A percentile compares a stretch with the other conserved stretches of the same genome.
Conservation (phyloP, 2,888 invertebrate genomes). For the Oscheius sp. region DNA sequence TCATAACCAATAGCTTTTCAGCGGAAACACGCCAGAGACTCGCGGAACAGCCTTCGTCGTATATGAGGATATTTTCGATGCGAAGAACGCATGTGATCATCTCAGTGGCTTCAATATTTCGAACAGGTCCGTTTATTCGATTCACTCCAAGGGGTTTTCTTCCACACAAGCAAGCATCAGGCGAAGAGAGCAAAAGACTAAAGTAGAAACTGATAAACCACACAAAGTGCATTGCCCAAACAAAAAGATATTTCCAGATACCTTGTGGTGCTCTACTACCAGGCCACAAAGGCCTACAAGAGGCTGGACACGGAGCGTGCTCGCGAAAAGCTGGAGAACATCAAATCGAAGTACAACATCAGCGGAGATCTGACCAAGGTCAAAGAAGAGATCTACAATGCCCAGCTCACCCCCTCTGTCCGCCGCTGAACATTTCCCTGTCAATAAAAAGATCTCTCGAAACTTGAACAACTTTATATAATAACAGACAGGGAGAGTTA, state of each 20-base stretch:
- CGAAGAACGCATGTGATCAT: constrained; percentile 99
- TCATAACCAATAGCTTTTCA: constrained; percentile 73
- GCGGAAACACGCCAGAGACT: constrained; percentile 95
- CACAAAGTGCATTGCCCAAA: neutral
- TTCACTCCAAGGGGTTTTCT: neutral
- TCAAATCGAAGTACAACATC: constrained; percentile 77
- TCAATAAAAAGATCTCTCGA: too few relatives aligned
- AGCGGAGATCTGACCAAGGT: constrained; percentile 73
- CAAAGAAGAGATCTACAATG: constrained; percentile 50
- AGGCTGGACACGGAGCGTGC: constrained; percentile 77
- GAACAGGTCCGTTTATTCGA: constrained; percentile 82
- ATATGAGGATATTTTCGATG: constrained; percentile 99
- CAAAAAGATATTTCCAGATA: constrained; percentile 79
- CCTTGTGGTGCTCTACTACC: constrained; percentile 97
- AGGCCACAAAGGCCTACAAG: constrained; percentile 78
- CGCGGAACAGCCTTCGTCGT: constrained; percentile 99
- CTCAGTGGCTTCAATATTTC: constrained; percentile 98
- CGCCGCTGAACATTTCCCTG: constrained; percentile 11
- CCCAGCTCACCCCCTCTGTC: constrained; percentile 21
- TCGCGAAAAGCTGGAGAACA: constrained; percentile 76
- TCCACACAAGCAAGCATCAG: neutral
- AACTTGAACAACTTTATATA: too few relatives aligned
- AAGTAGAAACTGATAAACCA: too few relatives aligned
- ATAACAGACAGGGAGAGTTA: too few relatives aligned
- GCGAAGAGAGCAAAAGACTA: too few relatives aligned